Conservation (phyloP, 2,888 invertebrate species). For the Dryomyza anilis region DNA sequence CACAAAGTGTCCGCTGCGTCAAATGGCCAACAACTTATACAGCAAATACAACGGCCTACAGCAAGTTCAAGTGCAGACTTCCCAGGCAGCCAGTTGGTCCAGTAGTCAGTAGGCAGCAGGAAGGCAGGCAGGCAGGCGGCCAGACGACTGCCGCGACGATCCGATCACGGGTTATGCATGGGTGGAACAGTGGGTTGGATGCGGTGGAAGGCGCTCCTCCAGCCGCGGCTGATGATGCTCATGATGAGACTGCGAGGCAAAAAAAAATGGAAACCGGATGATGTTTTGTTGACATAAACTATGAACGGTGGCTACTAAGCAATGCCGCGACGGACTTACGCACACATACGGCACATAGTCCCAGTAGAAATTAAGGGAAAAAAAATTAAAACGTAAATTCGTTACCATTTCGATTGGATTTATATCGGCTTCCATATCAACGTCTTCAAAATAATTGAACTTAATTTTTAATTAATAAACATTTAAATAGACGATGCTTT, state of each 20-base stretch:
- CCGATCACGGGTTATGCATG: too few species aligned
- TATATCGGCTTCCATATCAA: too few species aligned
- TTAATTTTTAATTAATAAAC: too few species aligned
- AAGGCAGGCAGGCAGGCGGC: too few species aligned
- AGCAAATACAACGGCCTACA: constrained; percentile 30
- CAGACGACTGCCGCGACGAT: too few species aligned
- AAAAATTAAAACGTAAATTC: too few species aligned
- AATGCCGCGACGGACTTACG: constrained; percentile 24
- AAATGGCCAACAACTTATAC: constrained; percentile 33
- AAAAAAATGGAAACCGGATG: constrained; percentile 40
- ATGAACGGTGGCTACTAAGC: constrained; percentile 40
- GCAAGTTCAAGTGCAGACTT: constrained; percentile 48
- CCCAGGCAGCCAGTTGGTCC: constrained; percentile 33
- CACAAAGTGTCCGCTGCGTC: constrained; percentile 15
- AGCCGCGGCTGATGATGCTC: constrained; percentile 30
- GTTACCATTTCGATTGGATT: too few species aligned
- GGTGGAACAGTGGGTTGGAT: too few species aligned
- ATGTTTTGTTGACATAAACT: constrained; percentile 57
- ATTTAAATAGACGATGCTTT: too few species aligned
- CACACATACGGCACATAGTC: constrained; percentile 10
- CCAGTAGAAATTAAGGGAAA: not conserved
- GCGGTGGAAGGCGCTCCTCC: constrained; percentile 27
- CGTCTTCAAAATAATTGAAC: too few species aligned
- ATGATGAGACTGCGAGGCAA: constrained; percentile 24
- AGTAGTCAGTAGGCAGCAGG: too few species aligned